These are phyloP conservation scores for Omphaloscelis lunosa DNA, from an alignment of 2,888 invertebrate genomes.

Conservation along the genomic window DNA sequence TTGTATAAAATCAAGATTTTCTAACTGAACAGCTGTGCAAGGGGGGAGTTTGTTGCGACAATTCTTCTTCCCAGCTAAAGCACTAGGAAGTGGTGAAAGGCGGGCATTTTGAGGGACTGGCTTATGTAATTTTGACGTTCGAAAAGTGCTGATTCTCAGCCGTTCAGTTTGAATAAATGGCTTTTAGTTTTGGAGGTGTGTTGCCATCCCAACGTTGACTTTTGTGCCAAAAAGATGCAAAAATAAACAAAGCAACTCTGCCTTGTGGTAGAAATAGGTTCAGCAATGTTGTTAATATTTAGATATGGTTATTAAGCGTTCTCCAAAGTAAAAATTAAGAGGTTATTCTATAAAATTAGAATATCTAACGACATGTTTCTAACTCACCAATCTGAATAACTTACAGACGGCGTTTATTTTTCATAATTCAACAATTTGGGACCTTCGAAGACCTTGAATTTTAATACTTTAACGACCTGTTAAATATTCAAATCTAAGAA, in stretches of 20 bases:
- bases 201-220: background rate
- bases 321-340: background rate
- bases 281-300: background rate
- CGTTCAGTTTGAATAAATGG: no score
- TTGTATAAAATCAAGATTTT: no score
- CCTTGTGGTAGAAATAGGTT: background rate
- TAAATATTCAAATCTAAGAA: conserved; percentile 80
- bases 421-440: conserved; percentile 57
- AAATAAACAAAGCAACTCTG: background rate
- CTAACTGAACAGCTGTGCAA: no score
- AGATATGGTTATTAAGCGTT: background rate
- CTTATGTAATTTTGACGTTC: no score
- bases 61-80: no score
- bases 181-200: no score
- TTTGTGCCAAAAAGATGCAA: background rate
- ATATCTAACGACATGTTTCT: conserved; percentile 41
- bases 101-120: no score
- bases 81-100: no score
- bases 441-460: conserved; percentile 63
- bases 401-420: conserved; percentile 39
- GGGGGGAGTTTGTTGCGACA: no score
- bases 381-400: conserved; percentile 40
- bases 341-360: conserved; percentile 14
- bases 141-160: no score
- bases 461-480: conserved; percentile 73